These are phyloP conservation scores for Xerus rutilus DNA, from an alignment of 2,797 vertebrate species.

Conservation along the genomic window DNA sequence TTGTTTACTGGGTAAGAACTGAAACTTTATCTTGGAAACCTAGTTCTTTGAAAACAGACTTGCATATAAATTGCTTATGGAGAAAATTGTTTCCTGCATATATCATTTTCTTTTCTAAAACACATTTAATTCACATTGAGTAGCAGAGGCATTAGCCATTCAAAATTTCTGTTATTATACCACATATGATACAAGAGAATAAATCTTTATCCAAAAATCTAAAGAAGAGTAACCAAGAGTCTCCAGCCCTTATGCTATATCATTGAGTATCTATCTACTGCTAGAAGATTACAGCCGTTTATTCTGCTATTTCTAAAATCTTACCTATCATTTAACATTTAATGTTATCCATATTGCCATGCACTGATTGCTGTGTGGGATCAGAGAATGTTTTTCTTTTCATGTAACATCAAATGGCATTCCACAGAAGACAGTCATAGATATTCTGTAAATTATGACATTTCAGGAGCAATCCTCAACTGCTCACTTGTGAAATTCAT, in stretches of 20 bases:
- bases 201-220: background rate
- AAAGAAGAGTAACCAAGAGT: background rate
- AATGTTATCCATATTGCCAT: background rate
- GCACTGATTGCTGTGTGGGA: background rate
- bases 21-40: conserved; percentile 44
- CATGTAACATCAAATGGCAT: background rate
- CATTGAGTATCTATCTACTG: background rate
- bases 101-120: conserved; percentile 41
- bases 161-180: background rate
- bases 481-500: background rate
- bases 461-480: background rate
- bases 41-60: conserved; percentile 50
- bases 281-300: background rate
- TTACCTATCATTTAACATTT: background rate
- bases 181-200: background rate
- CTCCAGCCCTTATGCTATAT: background rate
- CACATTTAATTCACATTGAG: background rate
- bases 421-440: background rate
- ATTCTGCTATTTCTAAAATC: background rate
- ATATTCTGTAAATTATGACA: background rate
- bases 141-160: background rate
- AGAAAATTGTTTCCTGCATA: background rate
- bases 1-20: background rate
- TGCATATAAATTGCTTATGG: background rate
- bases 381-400: background rate